Conservation (phyloP, 2,888 invertebrate species). For the Physocephala rufipes region DNA sequence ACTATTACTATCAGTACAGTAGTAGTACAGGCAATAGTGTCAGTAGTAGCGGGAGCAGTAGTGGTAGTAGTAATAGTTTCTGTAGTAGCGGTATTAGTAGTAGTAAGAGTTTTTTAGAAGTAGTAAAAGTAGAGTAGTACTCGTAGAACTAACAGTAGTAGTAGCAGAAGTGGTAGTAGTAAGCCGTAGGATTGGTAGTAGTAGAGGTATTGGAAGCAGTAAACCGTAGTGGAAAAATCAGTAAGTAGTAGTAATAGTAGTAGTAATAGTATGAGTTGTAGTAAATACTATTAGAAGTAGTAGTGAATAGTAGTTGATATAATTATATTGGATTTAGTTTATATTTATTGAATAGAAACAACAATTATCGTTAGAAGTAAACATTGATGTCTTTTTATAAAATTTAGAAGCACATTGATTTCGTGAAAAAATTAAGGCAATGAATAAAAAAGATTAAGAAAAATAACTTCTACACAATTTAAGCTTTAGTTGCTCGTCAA, state of each 20-base stretch:
- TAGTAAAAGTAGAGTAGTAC: background rate
- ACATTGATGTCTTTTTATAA: constrained; percentile 20
- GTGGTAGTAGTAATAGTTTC: background rate
- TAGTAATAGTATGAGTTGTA: background rate
- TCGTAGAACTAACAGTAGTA: background rate
- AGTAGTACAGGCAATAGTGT: too few relatives aligned
- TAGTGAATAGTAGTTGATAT: background rate
- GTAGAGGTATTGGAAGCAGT: too few relatives aligned
- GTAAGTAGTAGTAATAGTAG: background rate
- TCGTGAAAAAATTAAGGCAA: background rate
- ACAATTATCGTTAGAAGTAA: constrained; percentile 12
- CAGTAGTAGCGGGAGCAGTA: background rate
- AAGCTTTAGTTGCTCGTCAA: background rate
- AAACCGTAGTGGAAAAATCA: too few relatives aligned
- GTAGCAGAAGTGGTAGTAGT: background rate
- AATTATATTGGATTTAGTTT: background rate
- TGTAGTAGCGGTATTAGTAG: background rate
- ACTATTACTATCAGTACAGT: too few relatives aligned
- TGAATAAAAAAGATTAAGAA: background rate
- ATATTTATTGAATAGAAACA: constrained; percentile 16
- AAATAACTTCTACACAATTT: background rate
- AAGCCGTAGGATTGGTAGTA: too few relatives aligned
- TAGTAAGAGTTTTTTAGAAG: too few relatives aligned
- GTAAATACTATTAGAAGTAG: background rate
- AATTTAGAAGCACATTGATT: constrained; percentile 15